Percentiles rank a stretch among this genome's conserved stretches.
Conservation (phyloP, 2,797 vertebrate species). For the Spizella passerina region DNA sequence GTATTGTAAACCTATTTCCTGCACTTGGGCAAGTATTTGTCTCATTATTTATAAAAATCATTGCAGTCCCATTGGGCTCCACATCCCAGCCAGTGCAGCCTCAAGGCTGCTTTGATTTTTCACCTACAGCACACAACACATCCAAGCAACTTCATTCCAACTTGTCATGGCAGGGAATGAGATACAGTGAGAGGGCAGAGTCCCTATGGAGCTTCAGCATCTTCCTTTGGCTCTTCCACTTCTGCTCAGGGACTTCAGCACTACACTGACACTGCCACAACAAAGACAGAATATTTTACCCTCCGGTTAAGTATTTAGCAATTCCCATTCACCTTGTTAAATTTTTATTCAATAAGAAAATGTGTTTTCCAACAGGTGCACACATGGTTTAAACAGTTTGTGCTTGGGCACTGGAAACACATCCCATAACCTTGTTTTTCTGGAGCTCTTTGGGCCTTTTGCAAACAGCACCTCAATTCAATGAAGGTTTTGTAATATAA, state of each 20-base stretch:
- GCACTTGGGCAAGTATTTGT: background rate
- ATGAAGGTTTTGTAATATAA: background rate
- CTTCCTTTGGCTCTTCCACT: background rate
- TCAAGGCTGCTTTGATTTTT: background rate
- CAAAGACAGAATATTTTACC: background rate
- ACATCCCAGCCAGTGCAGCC: background rate
- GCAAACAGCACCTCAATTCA: background rate
- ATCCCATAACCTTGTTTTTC: background rate
- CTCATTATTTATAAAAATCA: background rate
- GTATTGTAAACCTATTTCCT: background rate
- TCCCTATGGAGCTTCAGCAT: accelerated
- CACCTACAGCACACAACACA: background rate
- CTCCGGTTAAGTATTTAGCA: background rate
- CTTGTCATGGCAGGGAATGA: background rate
- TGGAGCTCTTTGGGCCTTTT: background rate
- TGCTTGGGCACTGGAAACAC: background rate
- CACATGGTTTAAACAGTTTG: background rate
- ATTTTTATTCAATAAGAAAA: background rate
- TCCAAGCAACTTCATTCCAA: background rate
- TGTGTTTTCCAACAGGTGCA: background rate
- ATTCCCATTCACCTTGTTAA: background rate
- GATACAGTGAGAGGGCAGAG: background rate
- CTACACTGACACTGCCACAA: background rate
- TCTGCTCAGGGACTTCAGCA: background rate
- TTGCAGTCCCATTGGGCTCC: background rate